Percentiles rank a stretch among this genome's conserved stretches.
These are phyloP conservation scores for Drosophila ercepeae DNA, from an alignment of 1,140 invertebrate genomes.

Conservation along the genomic window DNA sequence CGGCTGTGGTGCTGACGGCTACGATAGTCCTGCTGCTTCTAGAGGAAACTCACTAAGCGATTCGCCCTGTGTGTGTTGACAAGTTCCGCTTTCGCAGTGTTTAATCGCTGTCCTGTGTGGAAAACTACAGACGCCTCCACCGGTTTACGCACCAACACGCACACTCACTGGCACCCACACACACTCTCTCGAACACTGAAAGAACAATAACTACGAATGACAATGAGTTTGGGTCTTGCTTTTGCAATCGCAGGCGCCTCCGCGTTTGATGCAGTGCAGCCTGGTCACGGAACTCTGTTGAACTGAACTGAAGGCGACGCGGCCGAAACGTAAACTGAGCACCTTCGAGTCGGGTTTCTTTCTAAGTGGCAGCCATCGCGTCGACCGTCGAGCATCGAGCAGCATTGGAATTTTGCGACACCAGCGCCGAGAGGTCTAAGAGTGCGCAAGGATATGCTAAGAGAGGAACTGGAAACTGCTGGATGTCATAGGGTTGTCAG, in stretches of 20 bases:
- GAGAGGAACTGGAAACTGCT: conserved; percentile 33
- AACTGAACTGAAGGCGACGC: conserved; percentile 63
- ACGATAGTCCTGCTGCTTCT: not conserved
- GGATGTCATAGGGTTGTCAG: conserved; percentile 33
- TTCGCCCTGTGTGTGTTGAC: conserved; percentile 32
- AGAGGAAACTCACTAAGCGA: conserved; percentile 38
- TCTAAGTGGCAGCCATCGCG: conserved; percentile 41
- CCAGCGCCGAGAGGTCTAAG: conserved; percentile 29
- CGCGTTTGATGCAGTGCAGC: conserved; percentile 51
- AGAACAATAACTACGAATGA: conserved; percentile 37
- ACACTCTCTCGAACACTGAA: conserved; percentile 2
- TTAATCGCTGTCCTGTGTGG: conserved; percentile 28
- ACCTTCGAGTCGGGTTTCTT: conserved; percentile 9
- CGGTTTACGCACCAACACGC: conserved; percentile 35
- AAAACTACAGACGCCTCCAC: conserved; percentile 42
- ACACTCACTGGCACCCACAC: conserved; percentile 38
- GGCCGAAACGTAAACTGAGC: conserved; percentile 79
- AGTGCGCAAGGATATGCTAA: conserved; percentile 48
- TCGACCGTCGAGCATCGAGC: conserved; percentile 14
- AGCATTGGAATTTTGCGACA: conserved; percentile 74
- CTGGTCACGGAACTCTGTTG: conserved; percentile 50
- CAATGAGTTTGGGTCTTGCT: conserved; percentile 48
- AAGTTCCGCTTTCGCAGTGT: conserved; percentile 30
- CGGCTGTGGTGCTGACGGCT: not conserved
- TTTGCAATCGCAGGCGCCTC: conserved; percentile 53